Evolutionary conservation across 2,888 invertebrate genomes (phyloP).

Genomic region (Cenopis cana): DNA sequence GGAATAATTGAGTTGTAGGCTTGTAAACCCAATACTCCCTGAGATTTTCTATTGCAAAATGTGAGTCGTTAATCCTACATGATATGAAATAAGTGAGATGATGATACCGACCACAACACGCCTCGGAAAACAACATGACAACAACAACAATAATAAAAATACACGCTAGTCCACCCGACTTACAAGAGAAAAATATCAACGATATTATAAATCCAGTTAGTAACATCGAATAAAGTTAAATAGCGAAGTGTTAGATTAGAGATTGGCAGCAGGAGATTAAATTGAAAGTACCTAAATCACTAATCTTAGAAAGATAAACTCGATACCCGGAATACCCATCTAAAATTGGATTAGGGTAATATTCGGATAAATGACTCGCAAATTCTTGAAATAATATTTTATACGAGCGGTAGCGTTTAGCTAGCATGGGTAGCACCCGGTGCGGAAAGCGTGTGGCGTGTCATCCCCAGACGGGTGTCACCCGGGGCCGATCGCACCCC

Average conservation of each 20-base stretch:
- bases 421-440: too few relatives aligned
- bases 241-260: slow-evolving; percentile 55
- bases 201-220: slow-evolving; percentile 59
- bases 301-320: slow-evolving; percentile 26
- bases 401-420: too few relatives aligned
- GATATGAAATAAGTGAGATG: too few relatives aligned
- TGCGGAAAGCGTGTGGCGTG: too few relatives aligned
- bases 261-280: slow-evolving; percentile 61
- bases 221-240: slow-evolving; percentile 56
- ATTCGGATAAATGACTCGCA: too few relatives aligned
- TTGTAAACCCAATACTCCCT: slow-evolving; percentile 49
- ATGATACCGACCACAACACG: too few relatives aligned
- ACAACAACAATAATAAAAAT: neutral
- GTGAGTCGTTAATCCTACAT: too few relatives aligned
- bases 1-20: slow-evolving; percentile 54
- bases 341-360: neutral
- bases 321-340: neutral
- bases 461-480: too few relatives aligned
- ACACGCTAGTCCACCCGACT: neutral
- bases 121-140: too few relatives aligned
- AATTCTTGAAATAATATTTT: too few relatives aligned
- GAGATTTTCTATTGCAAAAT: slow-evolving; percentile 8
- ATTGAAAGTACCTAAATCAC: slow-evolving; percentile 56
- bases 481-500: too few relatives aligned
- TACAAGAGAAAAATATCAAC: slow-evolving; percentile 45